A percentile compares a stretch with the other conserved stretches of the same genome.
phyloP scores from a whole-genome alignment of 2,888 invertebrate species.

The Platycheirus rosarum region DNA sequence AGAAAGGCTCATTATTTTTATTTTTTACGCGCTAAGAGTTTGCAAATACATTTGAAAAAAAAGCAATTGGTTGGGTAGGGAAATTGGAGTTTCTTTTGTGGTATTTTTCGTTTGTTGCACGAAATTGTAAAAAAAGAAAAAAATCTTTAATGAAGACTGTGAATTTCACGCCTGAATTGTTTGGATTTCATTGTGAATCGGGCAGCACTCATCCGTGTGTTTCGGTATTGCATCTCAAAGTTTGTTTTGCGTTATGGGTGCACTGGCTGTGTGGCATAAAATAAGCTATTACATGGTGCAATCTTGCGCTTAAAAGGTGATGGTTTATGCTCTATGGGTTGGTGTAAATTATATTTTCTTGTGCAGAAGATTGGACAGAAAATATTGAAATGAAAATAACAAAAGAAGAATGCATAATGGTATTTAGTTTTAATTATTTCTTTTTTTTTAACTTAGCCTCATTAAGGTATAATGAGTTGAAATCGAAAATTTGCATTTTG shows the following conservation, averaged over 20 bases:
- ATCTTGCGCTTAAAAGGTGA: conserved; percentile 73
- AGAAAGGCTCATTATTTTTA: conserved; percentile 55
- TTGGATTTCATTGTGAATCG: conserved; percentile 61
- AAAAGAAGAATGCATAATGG: conserved; percentile 14
- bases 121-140: conserved; percentile 39
- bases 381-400: conserved; percentile 18
- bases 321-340: conserved; percentile 52
- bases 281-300: conserved; percentile 68
- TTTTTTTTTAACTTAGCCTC: conserved; percentile 53
- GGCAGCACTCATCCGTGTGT: conserved; percentile 63
- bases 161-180: conserved; percentile 70
- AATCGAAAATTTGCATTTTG: conserved; percentile 43
- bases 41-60: conserved; percentile 1
- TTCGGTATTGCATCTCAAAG: conserved; percentile 55
- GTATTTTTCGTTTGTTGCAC: conserved; percentile 24
- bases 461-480: conserved; percentile 58
- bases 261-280: conserved; percentile 34
- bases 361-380: conserved; percentile 7
- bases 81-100: conserved; percentile 65
- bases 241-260: conserved; percentile 7
- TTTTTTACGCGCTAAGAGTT: background rate
- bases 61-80: conserved; percentile 22
- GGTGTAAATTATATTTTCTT: conserved; percentile 42
- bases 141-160: conserved; percentile 45
- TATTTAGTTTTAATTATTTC: conserved; percentile 49